These are phyloP conservation scores for Clarias gariepinus DNA, from an alignment of 2,113 vertebrate species.

Conservation along the genomic window DNA sequence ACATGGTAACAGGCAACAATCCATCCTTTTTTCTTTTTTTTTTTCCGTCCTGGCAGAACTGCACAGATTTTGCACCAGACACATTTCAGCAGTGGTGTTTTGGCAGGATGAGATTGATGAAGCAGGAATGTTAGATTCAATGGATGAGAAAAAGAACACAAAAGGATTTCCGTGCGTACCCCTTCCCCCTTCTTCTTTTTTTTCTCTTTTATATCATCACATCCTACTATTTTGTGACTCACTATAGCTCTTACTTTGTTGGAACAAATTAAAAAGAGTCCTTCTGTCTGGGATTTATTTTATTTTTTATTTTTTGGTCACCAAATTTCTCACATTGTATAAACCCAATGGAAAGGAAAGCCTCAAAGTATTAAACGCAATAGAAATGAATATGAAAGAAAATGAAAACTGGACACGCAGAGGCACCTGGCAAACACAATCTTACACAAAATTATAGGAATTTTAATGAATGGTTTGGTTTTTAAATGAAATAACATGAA, in stretches of 20 bases:
- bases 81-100: not conserved
- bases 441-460: not conserved
- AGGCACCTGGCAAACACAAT: not conserved
- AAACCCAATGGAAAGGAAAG: not conserved
- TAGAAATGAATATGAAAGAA: constrained; percentile 4
- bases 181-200: not conserved
- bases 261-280: not conserved
- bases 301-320: not conserved
- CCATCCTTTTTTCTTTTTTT: not conserved
- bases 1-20: not conserved
- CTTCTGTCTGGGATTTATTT: not conserved
- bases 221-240: constrained; percentile 11
- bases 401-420: constrained; percentile 18
- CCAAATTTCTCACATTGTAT: not conserved
- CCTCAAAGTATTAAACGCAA: not conserved
- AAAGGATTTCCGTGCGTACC: not conserved
- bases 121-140: not conserved
- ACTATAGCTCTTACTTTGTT: not conserved
- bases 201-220: not conserved
- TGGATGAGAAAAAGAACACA: constrained; percentile 7
- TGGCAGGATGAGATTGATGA: constrained; percentile 13
- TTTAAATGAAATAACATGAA: not conserved
- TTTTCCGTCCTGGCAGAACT: not conserved
- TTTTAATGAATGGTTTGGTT: not conserved
- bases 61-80: constrained; percentile 2